These are phyloP conservation scores for Physeter macrocephalus DNA, from an alignment of 2,113 vertebrate genomes.

Conservation along the genomic window DNA sequence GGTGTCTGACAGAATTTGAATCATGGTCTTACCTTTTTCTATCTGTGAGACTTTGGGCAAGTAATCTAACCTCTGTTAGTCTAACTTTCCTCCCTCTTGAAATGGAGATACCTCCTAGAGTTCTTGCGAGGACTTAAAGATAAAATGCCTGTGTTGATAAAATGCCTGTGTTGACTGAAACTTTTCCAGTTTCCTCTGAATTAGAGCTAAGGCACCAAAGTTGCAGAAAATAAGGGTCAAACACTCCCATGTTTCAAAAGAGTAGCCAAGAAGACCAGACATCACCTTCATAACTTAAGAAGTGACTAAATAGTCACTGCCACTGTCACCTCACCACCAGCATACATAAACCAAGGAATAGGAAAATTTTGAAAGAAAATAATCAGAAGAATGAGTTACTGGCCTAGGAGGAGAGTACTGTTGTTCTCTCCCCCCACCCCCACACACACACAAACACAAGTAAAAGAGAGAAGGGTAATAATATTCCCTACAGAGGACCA, in stretches of 20 bases:
- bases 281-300: not conserved
- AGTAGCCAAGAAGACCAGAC: not conserved
- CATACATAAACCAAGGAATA: not conserved
- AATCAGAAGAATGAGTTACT: not conserved
- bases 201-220: not conserved
- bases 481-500: not conserved
- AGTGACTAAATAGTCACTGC: not conserved
- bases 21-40: not conserved
- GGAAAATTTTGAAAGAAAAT: not conserved
- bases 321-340: not conserved
- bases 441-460: not conserved
- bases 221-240: not conserved
- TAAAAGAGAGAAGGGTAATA: not conserved
- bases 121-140: not conserved
- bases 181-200: not conserved
- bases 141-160: no score
- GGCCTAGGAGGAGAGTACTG: not conserved
- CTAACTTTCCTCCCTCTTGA: not conserved
- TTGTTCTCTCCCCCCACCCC: not conserved
- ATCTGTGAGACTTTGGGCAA: not conserved
- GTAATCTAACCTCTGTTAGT: not conserved
- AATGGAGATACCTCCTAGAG: not conserved
- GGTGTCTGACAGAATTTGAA: not conserved
- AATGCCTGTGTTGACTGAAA: not conserved
- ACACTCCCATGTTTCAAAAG: not conserved